Conservation (phyloP, 2,113 vertebrate species). For the Atlantisia rogersi region DNA sequence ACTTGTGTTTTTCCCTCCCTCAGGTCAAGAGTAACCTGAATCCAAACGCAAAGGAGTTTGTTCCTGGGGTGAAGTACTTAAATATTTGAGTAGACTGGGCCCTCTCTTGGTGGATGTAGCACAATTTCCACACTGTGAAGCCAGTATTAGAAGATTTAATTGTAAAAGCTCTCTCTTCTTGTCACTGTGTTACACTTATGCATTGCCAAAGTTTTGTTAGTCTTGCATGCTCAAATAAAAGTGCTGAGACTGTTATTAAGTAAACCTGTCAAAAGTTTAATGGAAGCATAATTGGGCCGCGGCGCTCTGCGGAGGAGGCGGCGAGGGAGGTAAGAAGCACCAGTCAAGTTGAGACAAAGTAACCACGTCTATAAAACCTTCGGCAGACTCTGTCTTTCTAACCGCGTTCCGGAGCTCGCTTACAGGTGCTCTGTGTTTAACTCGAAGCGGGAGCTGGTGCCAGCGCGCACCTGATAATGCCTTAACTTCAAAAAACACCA, state of each 20-base stretch:
- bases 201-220: conserved; percentile 95
- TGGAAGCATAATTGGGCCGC: conserved; percentile 72
- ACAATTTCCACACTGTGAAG: conserved; percentile 90
- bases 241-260: conserved; percentile 87
- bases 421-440: conserved; percentile 63
- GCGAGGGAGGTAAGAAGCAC: conserved; percentile 77
- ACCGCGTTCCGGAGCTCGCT: conserved; percentile 61
- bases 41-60: conserved; percentile 95
- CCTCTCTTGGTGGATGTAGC: conserved; percentile 82
- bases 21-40: conserved; percentile 92
- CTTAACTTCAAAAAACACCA: conserved; percentile 50
- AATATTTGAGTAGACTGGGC: conserved; percentile 84
- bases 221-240: conserved; percentile 90
- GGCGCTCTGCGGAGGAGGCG: conserved; percentile 68
- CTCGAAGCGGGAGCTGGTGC: conserved; percentile 58
- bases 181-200: conserved; percentile 91
- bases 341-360: conserved; percentile 74
- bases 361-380: conserved; percentile 56
- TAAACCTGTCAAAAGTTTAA: conserved; percentile 82
- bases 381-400: conserved; percentile 65
- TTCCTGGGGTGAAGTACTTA: conserved; percentile 92
- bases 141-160: conserved; percentile 87
- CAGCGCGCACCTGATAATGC: conserved; percentile 67
- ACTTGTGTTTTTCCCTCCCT: conserved; percentile 64
- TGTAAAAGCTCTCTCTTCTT: conserved; percentile 87